Percentiles rank a stretch among this genome's conserved stretches.
phyloP scores from a whole-genome alignment of 2,888 invertebrate species.

The Sinohyriopsis cumingii region DNA sequence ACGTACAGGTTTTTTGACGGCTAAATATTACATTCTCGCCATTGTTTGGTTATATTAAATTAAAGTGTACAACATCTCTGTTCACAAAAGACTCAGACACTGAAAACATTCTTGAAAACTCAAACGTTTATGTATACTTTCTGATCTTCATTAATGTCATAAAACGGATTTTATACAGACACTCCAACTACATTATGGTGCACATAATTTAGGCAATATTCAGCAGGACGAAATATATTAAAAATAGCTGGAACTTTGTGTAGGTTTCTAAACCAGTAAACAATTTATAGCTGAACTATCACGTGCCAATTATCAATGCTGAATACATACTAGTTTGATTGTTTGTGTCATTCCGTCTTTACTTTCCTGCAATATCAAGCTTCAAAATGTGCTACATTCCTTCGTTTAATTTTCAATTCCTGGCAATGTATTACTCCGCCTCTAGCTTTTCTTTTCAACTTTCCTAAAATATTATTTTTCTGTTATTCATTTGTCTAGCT shows the following conservation, averaged over 20 bases:
- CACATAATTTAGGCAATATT: slow-evolving; percentile 16
- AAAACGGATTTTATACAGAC: slow-evolving; percentile 18
- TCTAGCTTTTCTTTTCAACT: no score
- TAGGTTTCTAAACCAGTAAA: slow-evolving; percentile 19
- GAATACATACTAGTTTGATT: slow-evolving; percentile 6
- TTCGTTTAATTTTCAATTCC: no score
- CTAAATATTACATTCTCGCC: slow-evolving; percentile 24
- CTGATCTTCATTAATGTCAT: slow-evolving; percentile 20
- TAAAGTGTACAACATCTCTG: slow-evolving; percentile 18
- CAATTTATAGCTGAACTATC: slow-evolving; percentile 14
- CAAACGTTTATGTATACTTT: slow-evolving; percentile 13
- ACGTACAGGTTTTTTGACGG: slow-evolving; percentile 19
- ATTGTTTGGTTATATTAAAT: slow-evolving; percentile 22
- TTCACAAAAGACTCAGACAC: slow-evolving; percentile 12
- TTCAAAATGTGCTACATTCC: no score
- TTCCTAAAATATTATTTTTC: no score
- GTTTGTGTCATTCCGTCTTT: no score
- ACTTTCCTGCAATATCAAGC: no score
- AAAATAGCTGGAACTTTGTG: slow-evolving; percentile 12
- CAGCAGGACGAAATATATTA: slow-evolving; percentile 21
- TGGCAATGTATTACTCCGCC: no score
- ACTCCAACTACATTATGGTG: slow-evolving; percentile 5
- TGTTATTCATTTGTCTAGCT: no score
- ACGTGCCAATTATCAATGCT: slow-evolving; percentile 12
- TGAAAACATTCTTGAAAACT: slow-evolving; percentile 18